Percentiles rank a stretch among this genome's conserved stretches.
phyloP scores from a whole-genome alignment of 2,113 vertebrate genomes.

The Cinclus cinclus region DNA sequence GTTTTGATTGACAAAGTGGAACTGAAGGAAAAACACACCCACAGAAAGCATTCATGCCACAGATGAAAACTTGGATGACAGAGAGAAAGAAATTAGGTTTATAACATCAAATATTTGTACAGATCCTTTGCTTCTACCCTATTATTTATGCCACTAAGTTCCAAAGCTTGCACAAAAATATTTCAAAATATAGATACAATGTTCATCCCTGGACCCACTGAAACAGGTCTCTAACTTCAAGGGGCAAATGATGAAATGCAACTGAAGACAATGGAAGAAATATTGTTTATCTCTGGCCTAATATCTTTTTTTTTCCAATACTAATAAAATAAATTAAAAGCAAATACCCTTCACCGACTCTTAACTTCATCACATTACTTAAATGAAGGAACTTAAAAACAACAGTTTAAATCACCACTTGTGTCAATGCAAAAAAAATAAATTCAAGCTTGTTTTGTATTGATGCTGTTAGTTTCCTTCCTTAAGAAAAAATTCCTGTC shows the following conservation, averaged over 20 bases:
- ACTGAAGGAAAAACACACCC: background rate
- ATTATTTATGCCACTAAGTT: background rate
- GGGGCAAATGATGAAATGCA: background rate
- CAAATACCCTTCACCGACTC: background rate
- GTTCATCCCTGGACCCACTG: background rate
- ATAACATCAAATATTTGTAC: background rate
- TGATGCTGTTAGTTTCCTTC: background rate
- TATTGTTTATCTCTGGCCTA: background rate
- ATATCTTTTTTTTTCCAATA: background rate
- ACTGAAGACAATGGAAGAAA: background rate
- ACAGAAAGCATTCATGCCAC: background rate
- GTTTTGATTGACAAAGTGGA: background rate
- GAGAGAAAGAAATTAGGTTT: background rate
- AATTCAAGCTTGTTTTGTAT: background rate
- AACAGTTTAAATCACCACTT: background rate
- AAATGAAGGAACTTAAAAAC: background rate
- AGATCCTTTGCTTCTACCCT: background rate
- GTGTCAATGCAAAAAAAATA: background rate
- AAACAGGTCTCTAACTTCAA: background rate
- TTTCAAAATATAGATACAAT: background rate
- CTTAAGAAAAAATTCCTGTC: background rate
- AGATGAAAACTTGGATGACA: background rate
- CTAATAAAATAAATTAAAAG: background rate
- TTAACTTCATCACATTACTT: background rate
- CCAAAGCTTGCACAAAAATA: background rate